Percentiles rank a stretch among this genome's conserved stretches.
Conservation (phyloP, 2,797 vertebrate species). For the Scolopax bukidnonensis region DNA sequence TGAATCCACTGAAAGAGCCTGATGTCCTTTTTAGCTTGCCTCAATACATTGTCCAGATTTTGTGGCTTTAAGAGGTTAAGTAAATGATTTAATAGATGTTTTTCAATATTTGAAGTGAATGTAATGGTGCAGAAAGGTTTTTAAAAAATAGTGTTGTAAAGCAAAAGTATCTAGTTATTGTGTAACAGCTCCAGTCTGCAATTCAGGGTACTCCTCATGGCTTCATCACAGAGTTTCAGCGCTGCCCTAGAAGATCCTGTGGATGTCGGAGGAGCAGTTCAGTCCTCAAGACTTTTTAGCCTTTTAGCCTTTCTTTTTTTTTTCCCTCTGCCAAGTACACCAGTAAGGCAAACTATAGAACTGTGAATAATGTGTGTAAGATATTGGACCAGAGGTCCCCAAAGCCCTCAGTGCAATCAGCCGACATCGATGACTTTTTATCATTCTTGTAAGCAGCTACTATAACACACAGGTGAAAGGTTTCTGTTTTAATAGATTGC, state of each 20-base stretch:
- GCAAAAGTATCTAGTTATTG: neutral
- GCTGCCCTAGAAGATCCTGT: neutral
- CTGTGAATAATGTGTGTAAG: neutral
- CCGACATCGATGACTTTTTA: neutral
- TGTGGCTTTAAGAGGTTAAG: neutral
- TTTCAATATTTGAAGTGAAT: neutral
- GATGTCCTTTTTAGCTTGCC: neutral
- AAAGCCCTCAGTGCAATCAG: neutral
- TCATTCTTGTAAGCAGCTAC: neutral
- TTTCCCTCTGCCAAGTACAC: neutral
- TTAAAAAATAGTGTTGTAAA: neutral
- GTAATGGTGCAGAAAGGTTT: neutral
- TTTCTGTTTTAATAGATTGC: neutral
- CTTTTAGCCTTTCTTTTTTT: neutral
- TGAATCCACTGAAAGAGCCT: neutral
- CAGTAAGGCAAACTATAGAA: neutral
- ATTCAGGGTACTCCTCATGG: neutral
- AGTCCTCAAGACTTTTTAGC: neutral
- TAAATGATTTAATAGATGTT: neutral
- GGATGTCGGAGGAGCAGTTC: neutral
- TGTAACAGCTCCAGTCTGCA: neutral
- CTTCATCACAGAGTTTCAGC: neutral
- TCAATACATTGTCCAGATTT: neutral
- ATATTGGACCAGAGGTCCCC: neutral
- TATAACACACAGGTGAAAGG: neutral